A percentile compares a stretch with the other conserved stretches of the same genome.
Evolutionary conservation across 1,140 invertebrate genomes (phyloP).

Genomic region (Gryllus bimaculatus): DNA sequence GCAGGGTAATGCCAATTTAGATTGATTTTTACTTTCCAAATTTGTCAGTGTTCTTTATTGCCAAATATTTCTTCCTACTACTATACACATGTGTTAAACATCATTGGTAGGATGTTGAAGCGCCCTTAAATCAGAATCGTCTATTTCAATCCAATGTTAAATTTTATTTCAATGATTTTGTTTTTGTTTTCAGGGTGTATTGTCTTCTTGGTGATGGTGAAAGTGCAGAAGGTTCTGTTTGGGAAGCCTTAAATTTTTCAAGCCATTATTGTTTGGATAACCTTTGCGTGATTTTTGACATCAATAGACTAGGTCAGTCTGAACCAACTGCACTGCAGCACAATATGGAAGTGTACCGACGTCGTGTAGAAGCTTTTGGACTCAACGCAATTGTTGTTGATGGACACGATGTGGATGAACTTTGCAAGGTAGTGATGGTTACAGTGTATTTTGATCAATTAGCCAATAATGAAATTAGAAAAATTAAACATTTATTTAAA

Average conservation of each 20-base stretch:
- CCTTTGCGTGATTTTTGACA: slow-evolving; percentile 91
- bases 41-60: no score
- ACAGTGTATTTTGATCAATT: background rate
- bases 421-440: slow-evolving; percentile 54
- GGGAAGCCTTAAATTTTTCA: slow-evolving; percentile 95
- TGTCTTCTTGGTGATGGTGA: slow-evolving; percentile 97
- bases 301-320: slow-evolving; percentile 95
- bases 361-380: slow-evolving; percentile 85
- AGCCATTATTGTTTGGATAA: slow-evolving; percentile 94
- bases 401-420: slow-evolving; percentile 88
- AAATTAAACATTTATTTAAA: background rate
- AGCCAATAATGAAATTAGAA: background rate
- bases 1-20: no score
- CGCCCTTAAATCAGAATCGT: no score
- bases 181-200: slow-evolving; percentile 63
- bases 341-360: slow-evolving; percentile 80
- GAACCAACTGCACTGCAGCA: slow-evolving; percentile 89
- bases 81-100: no score
- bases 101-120: no score
- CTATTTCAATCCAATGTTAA: no score
- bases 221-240: slow-evolving; percentile 94
- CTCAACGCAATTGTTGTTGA: slow-evolving; percentile 88
- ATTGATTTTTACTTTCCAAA: no score
- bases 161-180: background rate
- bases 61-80: no score